Conservation (phyloP, 2,888 invertebrate species). For the Euzophera pinguis region DNA sequence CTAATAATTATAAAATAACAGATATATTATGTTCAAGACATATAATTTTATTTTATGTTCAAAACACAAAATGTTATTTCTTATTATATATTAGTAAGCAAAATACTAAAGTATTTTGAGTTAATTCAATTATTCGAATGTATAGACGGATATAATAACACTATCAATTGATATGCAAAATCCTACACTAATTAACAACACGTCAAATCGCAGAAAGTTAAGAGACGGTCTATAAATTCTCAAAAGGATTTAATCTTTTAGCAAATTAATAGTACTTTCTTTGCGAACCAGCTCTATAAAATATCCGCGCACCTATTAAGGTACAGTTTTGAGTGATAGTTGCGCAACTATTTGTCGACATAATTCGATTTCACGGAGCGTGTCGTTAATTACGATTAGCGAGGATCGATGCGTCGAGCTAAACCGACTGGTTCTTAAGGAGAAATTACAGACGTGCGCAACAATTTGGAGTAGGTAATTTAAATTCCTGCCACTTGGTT, state of each 20-base stretch:
- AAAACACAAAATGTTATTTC: no score
- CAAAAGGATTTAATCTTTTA: not conserved
- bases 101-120: no score
- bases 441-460: conserved; percentile 62
- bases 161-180: not conserved
- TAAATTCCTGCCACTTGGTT: conserved; percentile 4
- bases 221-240: not conserved
- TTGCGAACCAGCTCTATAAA: conserved; percentile 29
- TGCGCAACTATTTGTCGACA: conserved; percentile 57
- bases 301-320: conserved; percentile 28
- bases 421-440: conserved; percentile 60
- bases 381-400: conserved; percentile 70
- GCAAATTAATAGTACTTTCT: conserved; percentile 21
- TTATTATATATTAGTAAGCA: no score
- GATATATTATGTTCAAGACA: no score
- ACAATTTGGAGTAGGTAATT: conserved; percentile 60
- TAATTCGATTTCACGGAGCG: conserved; percentile 67
- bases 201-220: not conserved
- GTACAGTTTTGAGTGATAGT: conserved; percentile 45
- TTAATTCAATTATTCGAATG: no score
- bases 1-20: no score
- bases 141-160: no score
- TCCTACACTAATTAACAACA: not conserved
- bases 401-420: conserved; percentile 58
- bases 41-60: no score